phyloP scores from a whole-genome alignment of 2,888 invertebrate species.

The Hesperia comma region DNA sequence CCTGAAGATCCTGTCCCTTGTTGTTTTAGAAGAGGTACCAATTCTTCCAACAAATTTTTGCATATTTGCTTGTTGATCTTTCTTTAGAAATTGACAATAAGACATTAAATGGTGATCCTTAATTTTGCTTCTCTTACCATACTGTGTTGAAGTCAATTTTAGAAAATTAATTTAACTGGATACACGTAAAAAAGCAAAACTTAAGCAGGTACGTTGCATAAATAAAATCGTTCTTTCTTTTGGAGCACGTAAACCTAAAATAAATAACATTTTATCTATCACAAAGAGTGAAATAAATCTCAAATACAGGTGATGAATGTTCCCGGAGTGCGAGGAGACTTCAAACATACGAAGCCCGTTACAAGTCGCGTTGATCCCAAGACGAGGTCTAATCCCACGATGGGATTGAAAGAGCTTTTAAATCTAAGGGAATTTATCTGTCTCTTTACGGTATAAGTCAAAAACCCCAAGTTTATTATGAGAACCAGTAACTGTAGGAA shows the following conservation, averaged over 20 bases:
- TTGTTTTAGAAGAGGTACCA: too few species aligned
- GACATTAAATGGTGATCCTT: too few species aligned
- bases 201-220: too few species aligned
- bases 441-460: background rate
- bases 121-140: too few species aligned
- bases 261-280: background rate
- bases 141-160: too few species aligned
- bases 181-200: too few species aligned
- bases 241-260: background rate
- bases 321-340: background rate
- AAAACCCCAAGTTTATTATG: background rate
- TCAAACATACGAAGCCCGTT: background rate
- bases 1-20: too few species aligned
- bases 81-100: too few species aligned
- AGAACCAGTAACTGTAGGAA: too few species aligned
- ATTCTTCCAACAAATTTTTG: too few species aligned
- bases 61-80: too few species aligned
- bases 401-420: constrained; percentile 2
- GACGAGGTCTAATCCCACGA: background rate
- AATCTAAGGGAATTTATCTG: background rate
- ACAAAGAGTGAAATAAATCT: background rate
- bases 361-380: background rate
- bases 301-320: background rate
- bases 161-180: too few species aligned
- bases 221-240: background rate